Evolutionary conservation across 2,113 vertebrate genomes (phyloP).

Genomic region (Chlorodrepanis virens): DNA sequence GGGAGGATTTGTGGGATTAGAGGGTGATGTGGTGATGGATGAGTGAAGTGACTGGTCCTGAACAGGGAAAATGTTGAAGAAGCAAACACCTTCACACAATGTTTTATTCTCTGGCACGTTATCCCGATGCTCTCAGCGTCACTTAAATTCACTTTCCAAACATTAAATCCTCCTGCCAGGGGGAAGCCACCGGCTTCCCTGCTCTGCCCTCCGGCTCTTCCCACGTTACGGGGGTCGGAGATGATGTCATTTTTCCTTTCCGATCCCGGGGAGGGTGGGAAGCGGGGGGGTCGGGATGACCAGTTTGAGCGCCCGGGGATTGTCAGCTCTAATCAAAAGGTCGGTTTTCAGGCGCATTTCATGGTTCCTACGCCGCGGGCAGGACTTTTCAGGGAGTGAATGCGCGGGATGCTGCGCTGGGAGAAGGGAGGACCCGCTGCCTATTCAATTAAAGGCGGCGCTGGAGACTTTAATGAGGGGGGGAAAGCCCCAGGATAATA

Average conservation of each 20-base stretch:
- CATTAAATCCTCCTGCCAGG: background rate
- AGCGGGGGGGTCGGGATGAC: background rate
- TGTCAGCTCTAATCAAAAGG: constrained; percentile 57
- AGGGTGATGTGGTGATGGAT: background rate
- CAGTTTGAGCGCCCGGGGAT: background rate
- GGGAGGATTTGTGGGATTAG: background rate
- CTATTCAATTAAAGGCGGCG: background rate
- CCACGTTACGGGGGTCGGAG: background rate
- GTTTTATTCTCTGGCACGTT: fast-evolving
- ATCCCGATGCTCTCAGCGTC: background rate
- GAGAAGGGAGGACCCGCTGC: constrained; percentile 25
- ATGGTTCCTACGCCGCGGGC: constrained; percentile 24
- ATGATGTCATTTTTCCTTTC: constrained; percentile 41
- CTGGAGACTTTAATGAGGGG: background rate
- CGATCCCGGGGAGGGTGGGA: background rate
- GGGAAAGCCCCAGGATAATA: background rate
- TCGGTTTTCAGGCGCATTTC: constrained; percentile 58
- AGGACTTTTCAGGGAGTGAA: constrained; percentile 55
- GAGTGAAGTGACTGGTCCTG: background rate
- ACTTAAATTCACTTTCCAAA: background rate
- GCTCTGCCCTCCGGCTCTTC: background rate
- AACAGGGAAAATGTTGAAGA: background rate
- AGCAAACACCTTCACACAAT: background rate
- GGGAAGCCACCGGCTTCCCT: background rate
- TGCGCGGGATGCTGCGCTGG: background rate